Evolutionary conservation across 2,888 invertebrate species (phyloP).

Genomic region (Calephelis perditalis): DNA sequence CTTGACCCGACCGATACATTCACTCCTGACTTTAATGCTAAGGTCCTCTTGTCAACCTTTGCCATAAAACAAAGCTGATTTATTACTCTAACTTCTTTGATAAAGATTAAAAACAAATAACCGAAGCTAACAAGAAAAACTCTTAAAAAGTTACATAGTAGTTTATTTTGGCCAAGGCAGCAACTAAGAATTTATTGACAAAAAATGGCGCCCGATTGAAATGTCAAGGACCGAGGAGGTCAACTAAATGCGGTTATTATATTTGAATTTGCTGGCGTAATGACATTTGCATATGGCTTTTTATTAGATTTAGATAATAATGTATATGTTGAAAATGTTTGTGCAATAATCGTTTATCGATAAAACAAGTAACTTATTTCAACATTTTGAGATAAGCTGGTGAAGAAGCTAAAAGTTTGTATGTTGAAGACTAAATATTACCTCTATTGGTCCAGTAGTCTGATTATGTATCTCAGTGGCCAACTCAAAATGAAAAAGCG

Average conservation of each 20-base stretch:
- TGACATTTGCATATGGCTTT: slow-evolving; percentile 6
- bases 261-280: slow-evolving; percentile 20
- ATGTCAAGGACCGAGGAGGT: slow-evolving; percentile 29
- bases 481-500: no score
- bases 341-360: slow-evolving; percentile 4
- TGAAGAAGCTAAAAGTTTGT: no score
- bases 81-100: no score
- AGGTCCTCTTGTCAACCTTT: no score
- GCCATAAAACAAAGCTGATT: no score
- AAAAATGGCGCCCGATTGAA: slow-evolving; percentile 31
- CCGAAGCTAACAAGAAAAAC: slow-evolving; percentile 4
- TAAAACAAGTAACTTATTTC: neutral
- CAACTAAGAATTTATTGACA: slow-evolving; percentile 31
- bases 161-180: slow-evolving; percentile 33
- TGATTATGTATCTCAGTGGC: no score
- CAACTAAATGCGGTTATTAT: slow-evolving; percentile 20
- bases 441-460: no score
- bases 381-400: neutral
- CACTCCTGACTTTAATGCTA: no score
- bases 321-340: slow-evolving; percentile 5
- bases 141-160: neutral
- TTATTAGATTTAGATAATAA: slow-evolving; percentile 12
- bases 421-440: no score
- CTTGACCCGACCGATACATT: no score
- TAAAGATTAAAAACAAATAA: neutral